Evolutionary conservation across 2,113 vertebrate genomes (phyloP).

Genomic region (Centrocercus urophasianus): DNA sequence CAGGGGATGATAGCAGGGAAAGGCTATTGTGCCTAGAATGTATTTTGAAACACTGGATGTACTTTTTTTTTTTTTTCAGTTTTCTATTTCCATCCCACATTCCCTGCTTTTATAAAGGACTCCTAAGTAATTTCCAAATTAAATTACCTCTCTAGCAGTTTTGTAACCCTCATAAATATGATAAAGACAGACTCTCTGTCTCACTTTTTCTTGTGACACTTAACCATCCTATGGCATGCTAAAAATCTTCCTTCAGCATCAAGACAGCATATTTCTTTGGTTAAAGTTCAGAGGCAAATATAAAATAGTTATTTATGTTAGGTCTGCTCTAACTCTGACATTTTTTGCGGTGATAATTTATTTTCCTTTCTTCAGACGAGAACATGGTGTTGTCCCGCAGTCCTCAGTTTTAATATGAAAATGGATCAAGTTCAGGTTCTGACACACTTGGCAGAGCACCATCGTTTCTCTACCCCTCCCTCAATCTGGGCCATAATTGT

Average conservation of each 20-base stretch:
- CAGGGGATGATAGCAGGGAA: slow-evolving; percentile 28
- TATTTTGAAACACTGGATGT: slow-evolving; percentile 44
- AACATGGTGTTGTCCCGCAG: slow-evolving; percentile 10
- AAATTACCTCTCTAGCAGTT: slow-evolving; percentile 35
- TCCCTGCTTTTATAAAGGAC: neutral
- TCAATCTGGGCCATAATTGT: slow-evolving; percentile 72
- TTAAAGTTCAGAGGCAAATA: slow-evolving; percentile 11
- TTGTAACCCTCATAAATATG: slow-evolving; percentile 38
- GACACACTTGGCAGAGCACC: slow-evolving; percentile 66
- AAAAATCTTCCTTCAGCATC: neutral
- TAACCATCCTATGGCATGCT: neutral
- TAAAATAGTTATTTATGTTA: slow-evolving; percentile 6
- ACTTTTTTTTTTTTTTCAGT: slow-evolving; percentile 47
- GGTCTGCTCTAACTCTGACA: neutral
- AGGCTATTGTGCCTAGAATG: neutral
- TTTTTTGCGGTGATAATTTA: neutral
- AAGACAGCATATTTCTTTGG: neutral
- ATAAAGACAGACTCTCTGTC: slow-evolving; percentile 1
- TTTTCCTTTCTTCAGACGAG: slow-evolving; percentile 10
- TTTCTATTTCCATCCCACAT: slow-evolving; percentile 33
- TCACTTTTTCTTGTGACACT: slow-evolving; percentile 22
- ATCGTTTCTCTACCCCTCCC: slow-evolving; percentile 59
- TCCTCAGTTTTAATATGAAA: slow-evolving; percentile 58
- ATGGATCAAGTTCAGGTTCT: slow-evolving; percentile 69
- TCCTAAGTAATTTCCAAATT: slow-evolving; percentile 50